Percentiles rank a stretch among this genome's conserved stretches.
Conservation (phyloP, 2,113 vertebrate species). For the Thamnaconus septentrionalis region DNA sequence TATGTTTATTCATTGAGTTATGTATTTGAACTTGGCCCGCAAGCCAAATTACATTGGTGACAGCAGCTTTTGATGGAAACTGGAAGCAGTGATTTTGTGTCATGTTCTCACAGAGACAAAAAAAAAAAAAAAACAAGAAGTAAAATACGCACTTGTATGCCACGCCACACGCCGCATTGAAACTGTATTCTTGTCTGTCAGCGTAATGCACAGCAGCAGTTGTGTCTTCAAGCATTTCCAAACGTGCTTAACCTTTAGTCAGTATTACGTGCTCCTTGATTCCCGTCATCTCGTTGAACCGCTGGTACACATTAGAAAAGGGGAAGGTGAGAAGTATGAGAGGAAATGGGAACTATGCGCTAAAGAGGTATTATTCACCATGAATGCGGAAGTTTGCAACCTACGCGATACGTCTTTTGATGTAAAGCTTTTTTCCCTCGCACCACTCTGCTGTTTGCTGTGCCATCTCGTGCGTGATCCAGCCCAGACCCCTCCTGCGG, state of each 20-base stretch:
- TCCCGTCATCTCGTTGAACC: too few relatives aligned
- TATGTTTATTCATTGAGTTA: slow-evolving; percentile 75
- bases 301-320: too few relatives aligned
- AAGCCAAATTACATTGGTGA: slow-evolving; percentile 56
- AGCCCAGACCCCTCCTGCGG: slow-evolving; percentile 69
- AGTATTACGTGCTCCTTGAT: too few relatives aligned
- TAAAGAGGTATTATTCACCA: slow-evolving; percentile 3
- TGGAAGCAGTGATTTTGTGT: slow-evolving; percentile 18
- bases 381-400: slow-evolving; percentile 3
- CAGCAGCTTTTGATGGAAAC: slow-evolving; percentile 33
- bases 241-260: too few relatives aligned
- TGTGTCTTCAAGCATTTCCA: too few relatives aligned
- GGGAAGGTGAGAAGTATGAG: too few relatives aligned
- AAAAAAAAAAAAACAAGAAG: not conserved
- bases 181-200: too few relatives aligned
- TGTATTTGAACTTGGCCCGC: slow-evolving; percentile 60
- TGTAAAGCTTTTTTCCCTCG: slow-evolving; percentile 69
- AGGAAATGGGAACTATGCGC: too few relatives aligned
- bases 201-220: too few relatives aligned
- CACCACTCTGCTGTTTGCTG: slow-evolving; percentile 64
- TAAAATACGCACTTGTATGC: slow-evolving; percentile 19
- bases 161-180: too few relatives aligned
- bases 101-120: slow-evolving; percentile 33
- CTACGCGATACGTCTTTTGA: slow-evolving; percentile 46
- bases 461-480: slow-evolving; percentile 73